Percentiles rank a stretch among this genome's conserved stretches.
Conservation (phyloP, 2,888 invertebrate genomes). For the Oxycera nigricornis region DNA sequence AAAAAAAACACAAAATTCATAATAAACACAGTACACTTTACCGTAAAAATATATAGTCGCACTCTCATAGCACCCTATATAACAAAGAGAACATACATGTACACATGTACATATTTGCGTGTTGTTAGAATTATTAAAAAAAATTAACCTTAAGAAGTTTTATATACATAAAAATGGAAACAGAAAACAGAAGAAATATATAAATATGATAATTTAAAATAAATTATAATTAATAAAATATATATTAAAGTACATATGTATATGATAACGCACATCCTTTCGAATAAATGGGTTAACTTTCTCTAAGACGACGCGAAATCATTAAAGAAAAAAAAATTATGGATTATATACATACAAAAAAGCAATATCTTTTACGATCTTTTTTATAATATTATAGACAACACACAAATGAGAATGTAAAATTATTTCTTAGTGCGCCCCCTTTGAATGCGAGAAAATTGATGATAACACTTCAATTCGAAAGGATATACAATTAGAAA, state of each 20-base stretch:
- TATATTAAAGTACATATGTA: conserved; percentile 21
- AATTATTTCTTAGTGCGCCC: conserved; percentile 16
- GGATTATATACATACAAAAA: conserved; percentile 44
- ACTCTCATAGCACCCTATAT: conserved; percentile 44
- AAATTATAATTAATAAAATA: conserved; percentile 39
- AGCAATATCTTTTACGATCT: conserved; percentile 47
- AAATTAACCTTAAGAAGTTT: conserved; percentile 26
- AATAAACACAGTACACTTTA: conserved; percentile 38
- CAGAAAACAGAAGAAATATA: conserved; percentile 19
- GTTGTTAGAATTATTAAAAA: conserved; percentile 42
- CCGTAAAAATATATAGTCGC: conserved; percentile 42
- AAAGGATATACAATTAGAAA: conserved; percentile 45
- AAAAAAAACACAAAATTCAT: conserved; percentile 30
- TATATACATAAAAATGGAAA: conserved; percentile 35
- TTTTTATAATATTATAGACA: conserved; percentile 40
- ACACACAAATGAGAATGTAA: conserved; percentile 8
- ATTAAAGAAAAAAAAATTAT: conserved; percentile 41
- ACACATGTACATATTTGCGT: conserved; percentile 46
- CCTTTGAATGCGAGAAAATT: conserved; percentile 21
- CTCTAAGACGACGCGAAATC: conserved; percentile 8
- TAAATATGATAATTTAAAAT: conserved; percentile 20
- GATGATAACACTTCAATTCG: conserved; percentile 45
- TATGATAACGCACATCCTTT: conserved; percentile 45
- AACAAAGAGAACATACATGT: conserved; percentile 41
- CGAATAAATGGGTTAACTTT: conserved; percentile 45